Conservation (phyloP, 2,888 invertebrate genomes). For the Acanthoscelides obtectus region DNA sequence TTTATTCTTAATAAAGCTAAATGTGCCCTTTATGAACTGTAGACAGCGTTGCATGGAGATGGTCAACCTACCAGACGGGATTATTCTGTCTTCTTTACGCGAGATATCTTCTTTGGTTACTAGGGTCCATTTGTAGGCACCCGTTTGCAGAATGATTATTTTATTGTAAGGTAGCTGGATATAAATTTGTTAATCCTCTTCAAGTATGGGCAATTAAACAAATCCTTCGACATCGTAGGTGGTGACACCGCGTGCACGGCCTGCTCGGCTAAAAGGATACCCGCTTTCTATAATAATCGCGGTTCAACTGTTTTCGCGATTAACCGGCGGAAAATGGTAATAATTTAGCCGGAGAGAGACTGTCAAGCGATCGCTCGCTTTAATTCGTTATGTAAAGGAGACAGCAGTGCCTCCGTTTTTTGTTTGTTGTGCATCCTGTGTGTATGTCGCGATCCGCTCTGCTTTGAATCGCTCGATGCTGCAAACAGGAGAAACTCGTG, state of each 20-base stretch:
- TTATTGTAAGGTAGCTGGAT: too few species aligned
- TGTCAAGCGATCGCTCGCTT: constrained; percentile 5
- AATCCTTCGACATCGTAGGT: background rate
- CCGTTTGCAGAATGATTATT: too few species aligned
- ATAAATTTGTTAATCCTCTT: too few species aligned
- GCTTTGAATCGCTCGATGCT: background rate
- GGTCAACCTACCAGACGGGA: too few species aligned
- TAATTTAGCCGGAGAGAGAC: constrained; percentile 14
- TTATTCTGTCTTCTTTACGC: too few species aligned
- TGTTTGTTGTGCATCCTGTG: background rate
- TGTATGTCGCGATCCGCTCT: background rate
- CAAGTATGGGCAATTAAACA: too few species aligned
- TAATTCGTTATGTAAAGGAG: constrained; percentile 1
- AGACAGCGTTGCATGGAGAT: too few species aligned
- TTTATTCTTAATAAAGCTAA: too few species aligned
- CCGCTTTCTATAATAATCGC: constrained; percentile 29
- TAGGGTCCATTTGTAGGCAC: too few species aligned
- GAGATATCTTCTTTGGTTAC: too few species aligned
- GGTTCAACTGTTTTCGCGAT: constrained; percentile 16
- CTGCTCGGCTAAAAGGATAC: constrained; percentile 29
- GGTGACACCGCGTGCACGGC: constrained; percentile 22
- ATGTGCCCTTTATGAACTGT: too few species aligned
- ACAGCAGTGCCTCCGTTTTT: background rate
- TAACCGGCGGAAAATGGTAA: constrained; percentile 21
- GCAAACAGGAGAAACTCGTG: background rate